Base-by-base conservation (phyloP, 2,797 vertebrate genomes). In the Tenualosa thibaudeaui region DNA sequence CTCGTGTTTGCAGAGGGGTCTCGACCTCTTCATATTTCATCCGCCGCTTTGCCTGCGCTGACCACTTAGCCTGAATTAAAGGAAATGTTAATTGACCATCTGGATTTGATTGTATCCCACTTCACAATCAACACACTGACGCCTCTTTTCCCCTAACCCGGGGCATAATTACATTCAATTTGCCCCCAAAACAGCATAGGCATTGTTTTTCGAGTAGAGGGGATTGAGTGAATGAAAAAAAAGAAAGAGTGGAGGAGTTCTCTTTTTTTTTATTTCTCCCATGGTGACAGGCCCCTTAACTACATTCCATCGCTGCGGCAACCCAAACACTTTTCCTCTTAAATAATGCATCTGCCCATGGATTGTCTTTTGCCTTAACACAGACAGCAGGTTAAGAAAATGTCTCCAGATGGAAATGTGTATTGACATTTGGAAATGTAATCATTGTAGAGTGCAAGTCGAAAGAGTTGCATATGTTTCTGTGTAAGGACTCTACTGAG, bases 41-140 rank as follows among this genome's bases (percentile, higher is more conserved):
- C 81, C 85, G 53, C 22, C 37, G 54, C 60, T n/a, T 26, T 81
- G 83, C 86, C 84, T 82, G 68, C 81, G 81, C 82, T 86, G 71
- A 84, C 62, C 50, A 84, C 82, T 85, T 81, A 82, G 78, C 37
- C 81, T 43, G 51, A 87, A 89, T 85, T 84, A 86, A 87, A 86
- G 54, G 24, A 86, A 86, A 88, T 87, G 68, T 87, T 89, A 90
- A 90, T 87, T 87, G 82, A 84, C 86, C 84, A 86, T 89, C 86
- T 90, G 86, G 87, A 84, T 62, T 85, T 86, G 88, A 89, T 88
- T 82, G 49, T 83, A 86, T 78, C 87, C 81, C 82, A 81, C 81
- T 89, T 83, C 81, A 62, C 37, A 81, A 88, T 87, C 84, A 81
- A 88, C 86, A 82, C 58, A 75, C 81, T 83, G 56, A 54, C 60